Conservation (phyloP, 2,888 invertebrate species). For the Tenthredo mesomela region DNA sequence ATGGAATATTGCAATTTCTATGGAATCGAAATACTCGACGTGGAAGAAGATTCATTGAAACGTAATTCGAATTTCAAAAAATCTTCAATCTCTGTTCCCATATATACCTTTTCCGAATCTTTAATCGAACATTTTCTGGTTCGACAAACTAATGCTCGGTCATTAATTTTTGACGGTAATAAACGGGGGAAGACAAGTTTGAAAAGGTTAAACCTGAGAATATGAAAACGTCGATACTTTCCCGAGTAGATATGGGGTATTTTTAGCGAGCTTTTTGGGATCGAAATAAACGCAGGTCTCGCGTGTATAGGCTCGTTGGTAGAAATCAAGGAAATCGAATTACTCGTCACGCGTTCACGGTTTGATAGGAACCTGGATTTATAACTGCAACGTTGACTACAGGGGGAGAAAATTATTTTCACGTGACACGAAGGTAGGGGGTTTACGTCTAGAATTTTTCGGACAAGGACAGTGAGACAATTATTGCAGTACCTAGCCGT, state of each 20-base stretch:
- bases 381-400: background rate
- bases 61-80: background rate
- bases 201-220: background rate
- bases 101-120: background rate
- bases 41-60: background rate
- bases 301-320: background rate
- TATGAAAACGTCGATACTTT: background rate
- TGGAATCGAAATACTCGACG: background rate
- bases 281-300: background rate
- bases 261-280: background rate
- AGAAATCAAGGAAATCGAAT: slow-evolving; percentile 5
- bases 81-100: background rate
- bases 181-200: background rate
- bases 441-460: background rate
- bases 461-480: background rate
- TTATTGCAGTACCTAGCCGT: background rate
- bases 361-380: slow-evolving; percentile 12
- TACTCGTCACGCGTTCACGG: slow-evolving; percentile 6
- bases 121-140: background rate
- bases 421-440: background rate
- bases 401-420: background rate
- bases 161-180: background rate
- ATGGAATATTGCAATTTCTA: background rate
- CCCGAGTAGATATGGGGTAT: background rate
- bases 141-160: background rate